Conservation (phyloP, 2,888 invertebrate genomes). For the Hypolimnas misippus region DNA sequence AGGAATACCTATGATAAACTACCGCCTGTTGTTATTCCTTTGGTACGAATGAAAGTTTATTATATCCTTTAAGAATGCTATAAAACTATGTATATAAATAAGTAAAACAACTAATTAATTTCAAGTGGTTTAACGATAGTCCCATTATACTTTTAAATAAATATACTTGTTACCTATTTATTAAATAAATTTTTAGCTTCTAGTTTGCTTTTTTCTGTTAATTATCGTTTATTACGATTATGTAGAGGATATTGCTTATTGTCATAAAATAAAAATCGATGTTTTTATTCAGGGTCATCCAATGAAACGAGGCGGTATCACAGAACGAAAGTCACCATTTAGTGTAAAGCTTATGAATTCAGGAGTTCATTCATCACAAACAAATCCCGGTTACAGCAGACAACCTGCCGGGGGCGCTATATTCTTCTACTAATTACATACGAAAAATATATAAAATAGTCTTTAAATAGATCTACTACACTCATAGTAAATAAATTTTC, state of each 20-base stretch:
- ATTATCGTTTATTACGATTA: too few relatives aligned
- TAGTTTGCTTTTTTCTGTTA: too few relatives aligned
- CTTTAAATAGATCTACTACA: too few relatives aligned
- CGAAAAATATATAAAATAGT: not conserved
- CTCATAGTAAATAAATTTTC: not conserved
- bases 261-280: too few relatives aligned
- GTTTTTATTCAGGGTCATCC: constrained; percentile 77
- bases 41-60: constrained; percentile 56
- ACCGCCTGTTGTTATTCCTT: constrained; percentile 71
- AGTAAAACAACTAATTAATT: too few relatives aligned
- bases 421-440: constrained; percentile 84
- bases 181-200: too few relatives aligned
- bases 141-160: too few relatives aligned
- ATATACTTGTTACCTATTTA: too few relatives aligned
- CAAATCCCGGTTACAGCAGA: constrained; percentile 91
- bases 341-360: constrained; percentile 91
- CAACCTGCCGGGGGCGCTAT: constrained; percentile 90
- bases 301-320: constrained; percentile 85
- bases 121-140: too few relatives aligned
- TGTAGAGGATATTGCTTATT: too few relatives aligned
- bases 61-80: not conserved
- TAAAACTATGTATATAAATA: too few relatives aligned
- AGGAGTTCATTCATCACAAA: constrained; percentile 91
- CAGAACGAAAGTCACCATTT: constrained; percentile 86
- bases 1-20: constrained; percentile 84